phyloP scores from a whole-genome alignment of 2,888 invertebrate genomes.

The Euplexia lucipara region DNA sequence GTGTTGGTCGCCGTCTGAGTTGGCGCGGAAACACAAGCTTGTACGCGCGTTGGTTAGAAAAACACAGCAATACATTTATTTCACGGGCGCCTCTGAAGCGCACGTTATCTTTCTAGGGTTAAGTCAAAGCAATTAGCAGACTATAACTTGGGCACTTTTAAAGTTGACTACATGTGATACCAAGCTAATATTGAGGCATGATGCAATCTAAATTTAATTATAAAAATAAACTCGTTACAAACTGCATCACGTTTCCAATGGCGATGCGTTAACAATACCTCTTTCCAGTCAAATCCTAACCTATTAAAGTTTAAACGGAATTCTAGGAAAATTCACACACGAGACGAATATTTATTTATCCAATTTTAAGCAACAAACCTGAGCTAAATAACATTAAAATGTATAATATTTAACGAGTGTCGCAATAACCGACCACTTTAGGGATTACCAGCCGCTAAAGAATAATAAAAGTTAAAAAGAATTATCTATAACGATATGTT shows the following conservation, averaged over 20 bases:
- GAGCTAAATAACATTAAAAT: slow-evolving; percentile 26
- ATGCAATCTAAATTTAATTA: slow-evolving; percentile 3
- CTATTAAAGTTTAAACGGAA: neutral
- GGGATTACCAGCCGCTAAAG: slow-evolving; percentile 21
- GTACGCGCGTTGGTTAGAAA: too few species aligned
- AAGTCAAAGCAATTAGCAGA: neutral
- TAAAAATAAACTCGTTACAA: slow-evolving; percentile 6
- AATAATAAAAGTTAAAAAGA: slow-evolving; percentile 22
- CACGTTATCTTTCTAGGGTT: too few species aligned
- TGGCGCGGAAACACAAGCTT: too few species aligned
- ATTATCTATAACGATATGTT: slow-evolving; percentile 35
- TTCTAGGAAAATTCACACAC: slow-evolving; percentile 18
- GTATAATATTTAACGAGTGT: slow-evolving; percentile 2
- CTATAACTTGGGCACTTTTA: neutral
- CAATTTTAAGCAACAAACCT: slow-evolving; percentile 13
- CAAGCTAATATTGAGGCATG: neutral
- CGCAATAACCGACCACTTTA: slow-evolving; percentile 25
- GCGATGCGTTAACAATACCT: slow-evolving; percentile 13
- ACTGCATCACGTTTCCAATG: neutral
- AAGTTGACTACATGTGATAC: neutral
- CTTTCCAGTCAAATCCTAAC: slow-evolving; percentile 5
- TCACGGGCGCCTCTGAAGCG: too few species aligned
- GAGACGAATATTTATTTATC: slow-evolving; percentile 19
- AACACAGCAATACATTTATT: too few species aligned
- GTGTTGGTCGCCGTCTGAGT: too few species aligned